Percentiles rank a stretch among this genome's conserved stretches.
These are phyloP conservation scores for Meteorus sp. DNA, from an alignment of 1,140 invertebrate genomes.

Conservation along the genomic window DNA sequence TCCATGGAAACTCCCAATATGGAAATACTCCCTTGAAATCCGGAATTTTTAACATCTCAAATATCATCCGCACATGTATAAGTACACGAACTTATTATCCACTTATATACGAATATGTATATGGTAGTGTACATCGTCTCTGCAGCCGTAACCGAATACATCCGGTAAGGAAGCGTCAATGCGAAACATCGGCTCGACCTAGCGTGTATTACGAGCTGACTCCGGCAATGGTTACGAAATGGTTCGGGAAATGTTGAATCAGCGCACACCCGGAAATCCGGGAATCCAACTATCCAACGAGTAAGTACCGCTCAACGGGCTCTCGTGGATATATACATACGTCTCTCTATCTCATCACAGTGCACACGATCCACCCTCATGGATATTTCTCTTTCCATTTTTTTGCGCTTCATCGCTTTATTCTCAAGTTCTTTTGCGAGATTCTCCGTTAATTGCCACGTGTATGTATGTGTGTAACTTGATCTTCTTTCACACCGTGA, in stretches of 20 bases:
- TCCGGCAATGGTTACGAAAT: slow-evolving; percentile 17
- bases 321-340: not conserved
- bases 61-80: no score
- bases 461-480: no score
- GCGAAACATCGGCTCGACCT: slow-evolving; percentile 22
- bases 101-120: no score
- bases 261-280: slow-evolving; percentile 24
- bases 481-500: no score
- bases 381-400: not conserved
- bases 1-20: no score
- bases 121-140: slow-evolving; percentile 6
- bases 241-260: slow-evolving; percentile 27
- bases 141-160: slow-evolving; percentile 33
- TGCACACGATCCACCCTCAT: not conserved
- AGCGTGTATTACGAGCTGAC: slow-evolving; percentile 16
- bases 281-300: slow-evolving; percentile 24
- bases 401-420: not conserved
- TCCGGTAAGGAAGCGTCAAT: slow-evolving; percentile 35
- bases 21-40: no score
- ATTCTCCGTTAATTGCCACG: no score
- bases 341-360: slow-evolving; percentile 17
- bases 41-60: no score
- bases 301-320: slow-evolving; percentile 8
- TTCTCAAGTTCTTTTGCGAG: no score
- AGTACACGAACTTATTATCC: no score